phyloP scores from a whole-genome alignment of 2,113 vertebrate species.

The Noctilio leporinus region DNA sequence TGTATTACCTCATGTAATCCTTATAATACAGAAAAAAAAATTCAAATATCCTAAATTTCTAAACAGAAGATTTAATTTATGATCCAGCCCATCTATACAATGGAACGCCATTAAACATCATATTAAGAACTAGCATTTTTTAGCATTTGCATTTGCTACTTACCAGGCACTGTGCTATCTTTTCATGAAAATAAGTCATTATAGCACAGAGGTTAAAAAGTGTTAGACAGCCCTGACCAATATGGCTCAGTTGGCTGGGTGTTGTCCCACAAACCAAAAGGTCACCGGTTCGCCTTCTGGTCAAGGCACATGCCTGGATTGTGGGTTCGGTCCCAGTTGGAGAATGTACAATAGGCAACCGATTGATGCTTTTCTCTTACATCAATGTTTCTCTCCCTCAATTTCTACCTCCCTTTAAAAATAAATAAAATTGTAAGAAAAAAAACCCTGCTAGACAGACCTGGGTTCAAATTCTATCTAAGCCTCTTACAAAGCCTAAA shows the following conservation, averaged over 20 bases:
- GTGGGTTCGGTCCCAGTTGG: no score
- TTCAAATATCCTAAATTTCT: neutral
- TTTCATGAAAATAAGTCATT: neutral
- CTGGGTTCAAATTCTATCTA: neutral
- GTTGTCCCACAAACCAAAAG: no score
- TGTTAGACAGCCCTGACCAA: neutral
- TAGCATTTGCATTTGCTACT: slow-evolving; percentile 13
- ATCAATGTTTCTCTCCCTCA: no score
- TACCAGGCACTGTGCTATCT: neutral
- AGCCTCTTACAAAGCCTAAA: neutral
- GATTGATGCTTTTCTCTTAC: no score
- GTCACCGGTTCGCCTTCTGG: no score
- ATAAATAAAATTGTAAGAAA: no score
- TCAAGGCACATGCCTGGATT: no score
- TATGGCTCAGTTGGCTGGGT: no score
- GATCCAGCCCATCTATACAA: neutral
- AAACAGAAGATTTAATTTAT: neutral
- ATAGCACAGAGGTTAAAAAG: slow-evolving; percentile 2
- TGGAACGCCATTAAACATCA: neutral
- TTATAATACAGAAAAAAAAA: neutral
- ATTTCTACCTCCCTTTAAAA: no score
- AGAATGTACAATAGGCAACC: no score
- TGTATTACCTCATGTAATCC: neutral
- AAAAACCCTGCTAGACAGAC: neutral
- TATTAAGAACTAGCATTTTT: neutral